Percentiles rank a stretch among this genome's conserved stretches.
These are phyloP conservation scores for Lucifuga dentata DNA, from an alignment of 2,113 vertebrate genomes.

Conservation along the genomic window DNA sequence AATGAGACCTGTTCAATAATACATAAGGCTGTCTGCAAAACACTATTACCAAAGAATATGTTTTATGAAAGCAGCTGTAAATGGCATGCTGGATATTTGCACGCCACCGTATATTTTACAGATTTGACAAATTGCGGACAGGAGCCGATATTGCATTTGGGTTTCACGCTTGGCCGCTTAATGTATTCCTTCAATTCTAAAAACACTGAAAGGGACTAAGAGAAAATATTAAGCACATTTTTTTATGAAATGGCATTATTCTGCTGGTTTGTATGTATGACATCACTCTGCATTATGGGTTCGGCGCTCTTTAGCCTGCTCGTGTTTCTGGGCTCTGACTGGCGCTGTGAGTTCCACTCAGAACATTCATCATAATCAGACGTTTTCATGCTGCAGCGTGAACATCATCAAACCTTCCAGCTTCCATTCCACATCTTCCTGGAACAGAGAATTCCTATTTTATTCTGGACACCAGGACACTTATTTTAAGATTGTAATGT, in stretches of 20 bases:
- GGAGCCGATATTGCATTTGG: slow-evolving; percentile 69
- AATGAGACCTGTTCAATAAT: slow-evolving; percentile 83
- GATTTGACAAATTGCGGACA: slow-evolving; percentile 77
- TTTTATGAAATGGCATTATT: slow-evolving; percentile 44
- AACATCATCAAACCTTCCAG: too few relatives aligned
- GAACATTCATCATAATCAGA: not conserved
- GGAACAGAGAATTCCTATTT: too few relatives aligned
- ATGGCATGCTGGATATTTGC: slow-evolving; percentile 71
- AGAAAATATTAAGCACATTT: slow-evolving; percentile 51
- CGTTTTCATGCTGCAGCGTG: too few relatives aligned
- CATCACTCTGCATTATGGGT: slow-evolving; percentile 23
- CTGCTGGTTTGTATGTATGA: slow-evolving; percentile 21
- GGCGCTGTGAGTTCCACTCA: not conserved
- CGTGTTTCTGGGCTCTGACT: not conserved
- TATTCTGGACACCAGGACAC: too few relatives aligned
- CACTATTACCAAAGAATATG: slow-evolving; percentile 82
- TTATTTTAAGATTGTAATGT: too few relatives aligned
- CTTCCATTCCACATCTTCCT: too few relatives aligned
- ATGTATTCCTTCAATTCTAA: slow-evolving; percentile 63
- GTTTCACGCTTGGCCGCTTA: slow-evolving; percentile 65
- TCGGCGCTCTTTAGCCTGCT: slow-evolving; percentile 18
- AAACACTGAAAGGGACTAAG: slow-evolving; percentile 55
- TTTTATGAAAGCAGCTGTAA: slow-evolving; percentile 81
- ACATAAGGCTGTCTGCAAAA: slow-evolving; percentile 78
- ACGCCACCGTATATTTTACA: slow-evolving; percentile 71